Conservation (phyloP, 2,888 invertebrate species). For the Pyralis farinalis region DNA sequence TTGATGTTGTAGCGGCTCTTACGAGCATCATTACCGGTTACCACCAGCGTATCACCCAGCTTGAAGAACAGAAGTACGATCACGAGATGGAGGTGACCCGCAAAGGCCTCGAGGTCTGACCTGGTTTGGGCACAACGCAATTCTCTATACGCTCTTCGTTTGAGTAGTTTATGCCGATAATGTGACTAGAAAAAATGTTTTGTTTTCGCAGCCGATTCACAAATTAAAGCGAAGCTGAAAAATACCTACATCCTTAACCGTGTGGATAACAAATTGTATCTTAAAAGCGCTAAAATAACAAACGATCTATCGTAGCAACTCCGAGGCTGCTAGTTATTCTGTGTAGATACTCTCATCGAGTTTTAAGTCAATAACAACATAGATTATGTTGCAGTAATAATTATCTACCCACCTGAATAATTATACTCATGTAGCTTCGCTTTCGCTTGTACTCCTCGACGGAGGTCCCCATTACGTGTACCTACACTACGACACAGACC, state of each 20-base stretch:
- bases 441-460: conserved; percentile 63
- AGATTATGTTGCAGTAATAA: conserved; percentile 53
- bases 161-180: conserved; percentile 72
- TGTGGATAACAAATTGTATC: conserved; percentile 73
- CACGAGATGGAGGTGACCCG: conserved; percentile 97
- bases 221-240: conserved; percentile 59
- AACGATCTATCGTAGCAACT: conserved; percentile 58
- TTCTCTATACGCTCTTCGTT: conserved; percentile 63
- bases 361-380: conserved; percentile 59
- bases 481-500: conserved; percentile 48
- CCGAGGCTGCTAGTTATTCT: conserved; percentile 53
- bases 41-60: conserved; percentile 89
- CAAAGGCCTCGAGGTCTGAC: conserved; percentile 96
- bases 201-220: conserved; percentile 73
- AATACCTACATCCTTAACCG: conserved; percentile 66
- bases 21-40: conserved; percentile 88
- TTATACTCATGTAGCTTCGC: conserved; percentile 71
- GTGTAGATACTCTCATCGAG: conserved; percentile 63
- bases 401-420: conserved; percentile 49
- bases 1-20: conserved; percentile 83
- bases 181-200: conserved; percentile 73
- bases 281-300: conserved; percentile 70
- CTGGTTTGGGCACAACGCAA: conserved; percentile 63
- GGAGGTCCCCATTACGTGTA: conserved; percentile 44
- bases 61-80: conserved; percentile 98